Evolutionary conservation across 2,113 vertebrate genomes (phyloP).

Genomic region (Emydocephalus ijimae): DNA sequence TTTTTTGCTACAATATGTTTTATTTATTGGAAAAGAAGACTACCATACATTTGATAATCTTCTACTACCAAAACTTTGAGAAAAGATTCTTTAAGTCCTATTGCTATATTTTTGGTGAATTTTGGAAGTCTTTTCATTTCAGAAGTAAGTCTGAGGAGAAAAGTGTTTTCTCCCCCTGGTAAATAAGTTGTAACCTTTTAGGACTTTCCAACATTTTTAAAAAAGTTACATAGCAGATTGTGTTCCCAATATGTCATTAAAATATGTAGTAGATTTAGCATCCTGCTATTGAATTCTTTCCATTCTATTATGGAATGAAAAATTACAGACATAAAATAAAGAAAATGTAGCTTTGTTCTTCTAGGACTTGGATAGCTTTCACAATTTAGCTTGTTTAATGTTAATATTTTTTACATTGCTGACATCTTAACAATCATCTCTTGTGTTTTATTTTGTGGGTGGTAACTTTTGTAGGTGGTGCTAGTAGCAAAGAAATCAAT

Average conservation of each 20-base stretch:
- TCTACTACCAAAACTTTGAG: neutral
- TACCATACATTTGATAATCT: neutral
- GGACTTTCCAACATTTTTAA: neutral
- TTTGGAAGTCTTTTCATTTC: neutral
- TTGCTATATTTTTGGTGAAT: neutral
- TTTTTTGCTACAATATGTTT: neutral
- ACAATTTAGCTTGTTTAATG: conserved; percentile 7
- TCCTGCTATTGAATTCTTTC: neutral
- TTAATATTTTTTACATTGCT: conserved; percentile 3
- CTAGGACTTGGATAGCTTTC: neutral
- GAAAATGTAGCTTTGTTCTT: neutral
- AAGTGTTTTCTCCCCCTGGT: neutral
- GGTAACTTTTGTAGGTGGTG: neutral
- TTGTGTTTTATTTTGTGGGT: neutral
- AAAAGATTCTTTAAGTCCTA: neutral
- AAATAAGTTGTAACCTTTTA: neutral
- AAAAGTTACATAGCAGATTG: neutral
- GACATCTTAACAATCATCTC: neutral
- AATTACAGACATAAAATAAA: neutral
- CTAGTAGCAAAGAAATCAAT: neutral
- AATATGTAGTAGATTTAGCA: no score
- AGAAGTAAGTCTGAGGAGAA: neutral
- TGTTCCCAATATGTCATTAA: neutral
- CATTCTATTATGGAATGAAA: neutral
- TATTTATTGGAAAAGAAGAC: neutral